Conservation (phyloP, 2,113 vertebrate genomes). For the Ifrita kowaldi region DNA sequence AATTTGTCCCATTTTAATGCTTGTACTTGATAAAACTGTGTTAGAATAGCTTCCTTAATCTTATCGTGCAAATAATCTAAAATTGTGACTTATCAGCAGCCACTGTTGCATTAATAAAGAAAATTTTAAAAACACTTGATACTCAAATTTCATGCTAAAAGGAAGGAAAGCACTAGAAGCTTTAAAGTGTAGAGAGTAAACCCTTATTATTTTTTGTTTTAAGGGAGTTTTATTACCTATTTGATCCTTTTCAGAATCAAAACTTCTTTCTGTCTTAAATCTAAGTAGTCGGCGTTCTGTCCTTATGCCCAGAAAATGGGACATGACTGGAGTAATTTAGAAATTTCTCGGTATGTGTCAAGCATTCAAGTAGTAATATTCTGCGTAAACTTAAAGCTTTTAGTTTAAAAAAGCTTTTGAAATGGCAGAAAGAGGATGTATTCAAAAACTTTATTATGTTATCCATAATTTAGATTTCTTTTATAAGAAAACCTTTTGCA, state of each 20-base stretch:
- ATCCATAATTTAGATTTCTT: background rate
- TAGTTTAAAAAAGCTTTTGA: background rate
- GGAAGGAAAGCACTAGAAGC: background rate
- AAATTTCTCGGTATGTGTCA: background rate
- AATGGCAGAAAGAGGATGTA: background rate
- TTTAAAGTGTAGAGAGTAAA: background rate
- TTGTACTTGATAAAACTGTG: background rate
- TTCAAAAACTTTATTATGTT: background rate
- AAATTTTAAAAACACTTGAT: background rate
- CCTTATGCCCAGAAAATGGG: background rate
- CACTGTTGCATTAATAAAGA: background rate
- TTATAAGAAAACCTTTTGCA: background rate
- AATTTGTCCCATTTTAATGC: background rate
- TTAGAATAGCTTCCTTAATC: background rate
- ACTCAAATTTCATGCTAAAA: background rate
- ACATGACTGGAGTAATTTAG: conserved; percentile 20
- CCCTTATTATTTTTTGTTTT: background rate
- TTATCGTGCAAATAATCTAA: background rate
- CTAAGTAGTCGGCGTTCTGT: background rate
- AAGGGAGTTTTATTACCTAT: background rate
- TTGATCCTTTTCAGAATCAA: background rate
- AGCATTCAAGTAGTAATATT: background rate
- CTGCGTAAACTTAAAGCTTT: background rate
- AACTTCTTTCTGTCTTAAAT: background rate
- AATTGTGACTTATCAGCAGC: background rate